These are phyloP conservation scores for Oxyruncus cristatus DNA, from an alignment of 2,113 vertebrate species.

Conservation along the genomic window DNA sequence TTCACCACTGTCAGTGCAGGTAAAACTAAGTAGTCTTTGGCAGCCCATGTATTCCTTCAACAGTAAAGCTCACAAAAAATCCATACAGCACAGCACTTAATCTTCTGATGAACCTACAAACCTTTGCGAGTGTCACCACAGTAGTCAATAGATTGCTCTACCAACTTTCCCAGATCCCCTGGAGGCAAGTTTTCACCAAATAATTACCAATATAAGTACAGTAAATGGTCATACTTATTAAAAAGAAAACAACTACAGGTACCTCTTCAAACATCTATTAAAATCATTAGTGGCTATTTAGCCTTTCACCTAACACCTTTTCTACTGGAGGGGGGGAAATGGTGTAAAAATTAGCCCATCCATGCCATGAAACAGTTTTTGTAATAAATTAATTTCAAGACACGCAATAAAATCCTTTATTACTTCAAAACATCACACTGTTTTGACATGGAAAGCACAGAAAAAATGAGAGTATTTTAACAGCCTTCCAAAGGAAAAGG, in stretches of 20 bases:
- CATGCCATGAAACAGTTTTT: not conserved
- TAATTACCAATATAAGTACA: not conserved
- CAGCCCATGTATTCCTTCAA: not conserved
- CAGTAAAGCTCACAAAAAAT: not conserved
- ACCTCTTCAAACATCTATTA: not conserved
- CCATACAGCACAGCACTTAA: not conserved
- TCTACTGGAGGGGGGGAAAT: fast-evolving
- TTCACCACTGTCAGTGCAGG: not conserved
- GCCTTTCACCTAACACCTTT: not conserved
- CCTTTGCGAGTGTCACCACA: not conserved
- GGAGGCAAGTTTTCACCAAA: not conserved
- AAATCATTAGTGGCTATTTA: not conserved
- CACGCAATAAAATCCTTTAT: not conserved
- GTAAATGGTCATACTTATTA: not conserved
- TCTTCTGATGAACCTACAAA: not conserved
- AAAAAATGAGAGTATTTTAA: not conserved
- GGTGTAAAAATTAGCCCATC: not conserved
- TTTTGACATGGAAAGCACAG: not conserved
- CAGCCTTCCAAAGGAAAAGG: not conserved
- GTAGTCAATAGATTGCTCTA: not conserved
- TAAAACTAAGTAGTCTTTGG: not conserved
- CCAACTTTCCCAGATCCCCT: not conserved
- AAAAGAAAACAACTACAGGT: not conserved
- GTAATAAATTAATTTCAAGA: not conserved
- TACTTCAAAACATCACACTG: not conserved